These are phyloP conservation scores for Campoletis raptor DNA, from an alignment of 2,888 invertebrate genomes.

Conservation along the genomic window DNA sequence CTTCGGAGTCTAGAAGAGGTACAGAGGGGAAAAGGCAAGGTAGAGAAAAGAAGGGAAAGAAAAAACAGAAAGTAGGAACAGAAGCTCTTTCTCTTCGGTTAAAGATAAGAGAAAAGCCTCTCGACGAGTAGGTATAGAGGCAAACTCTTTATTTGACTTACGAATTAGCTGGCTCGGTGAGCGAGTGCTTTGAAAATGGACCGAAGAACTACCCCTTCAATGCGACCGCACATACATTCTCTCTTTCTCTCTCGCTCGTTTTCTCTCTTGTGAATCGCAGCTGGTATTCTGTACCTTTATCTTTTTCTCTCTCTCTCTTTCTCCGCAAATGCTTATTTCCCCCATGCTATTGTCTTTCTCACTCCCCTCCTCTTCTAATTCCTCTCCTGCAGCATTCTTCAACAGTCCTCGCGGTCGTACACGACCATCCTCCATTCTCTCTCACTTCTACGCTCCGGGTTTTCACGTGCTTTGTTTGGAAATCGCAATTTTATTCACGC, in stretches of 20 bases:
- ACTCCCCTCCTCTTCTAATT: background rate
- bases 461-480: conserved; percentile 81
- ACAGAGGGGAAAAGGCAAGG: conserved; percentile 24
- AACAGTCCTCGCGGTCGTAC: conserved; percentile 42
- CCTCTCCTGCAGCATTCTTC: conserved; percentile 32
- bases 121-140: conserved; percentile 55
- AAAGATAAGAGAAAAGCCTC: conserved; percentile 66
- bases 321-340: conserved; percentile 47
- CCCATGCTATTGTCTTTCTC: conserved; percentile 23
- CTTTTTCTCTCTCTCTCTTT: conserved; percentile 1
- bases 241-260: background rate
- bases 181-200: conserved; percentile 78
- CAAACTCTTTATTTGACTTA: conserved; percentile 80
- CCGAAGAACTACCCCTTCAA: conserved; percentile 54
- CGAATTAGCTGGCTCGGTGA: conserved; percentile 79
- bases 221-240: conserved; percentile 35
- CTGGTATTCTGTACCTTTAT: background rate
- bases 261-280: background rate
- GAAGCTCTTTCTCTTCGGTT: conserved; percentile 60
- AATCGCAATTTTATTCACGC: conserved; percentile 79
- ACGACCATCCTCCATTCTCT: conserved; percentile 39
- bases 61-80: conserved; percentile 46
- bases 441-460: conserved; percentile 24
- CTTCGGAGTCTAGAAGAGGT: conserved; percentile 36
- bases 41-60: conserved; percentile 29